phyloP scores from a whole-genome alignment of 2,888 invertebrate species.

The Ophion ellenae region DNA sequence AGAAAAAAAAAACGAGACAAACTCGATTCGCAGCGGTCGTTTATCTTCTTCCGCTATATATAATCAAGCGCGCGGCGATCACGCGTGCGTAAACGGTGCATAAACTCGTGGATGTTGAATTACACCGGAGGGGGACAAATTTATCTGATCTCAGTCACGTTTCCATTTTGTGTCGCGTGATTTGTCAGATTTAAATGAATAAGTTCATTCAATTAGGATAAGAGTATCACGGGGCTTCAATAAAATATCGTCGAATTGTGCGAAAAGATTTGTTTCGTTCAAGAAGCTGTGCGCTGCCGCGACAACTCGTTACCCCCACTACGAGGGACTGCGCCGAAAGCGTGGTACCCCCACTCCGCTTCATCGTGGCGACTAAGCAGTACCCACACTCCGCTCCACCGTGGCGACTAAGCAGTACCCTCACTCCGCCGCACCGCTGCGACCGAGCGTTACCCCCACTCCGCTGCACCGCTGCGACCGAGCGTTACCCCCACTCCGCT shows the following conservation, averaged over 20 bases:
- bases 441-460: too few relatives aligned
- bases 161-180: too few relatives aligned
- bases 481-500: too few relatives aligned
- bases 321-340: too few relatives aligned
- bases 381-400: not conserved
- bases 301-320: not conserved
- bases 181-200: too few relatives aligned
- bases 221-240: too few relatives aligned
- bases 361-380: not conserved
- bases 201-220: too few relatives aligned
- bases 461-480: too few relatives aligned
- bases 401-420: not conserved
- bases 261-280: not conserved
- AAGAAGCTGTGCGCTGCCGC: not conserved
- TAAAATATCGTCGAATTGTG: not conserved
- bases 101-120: not conserved
- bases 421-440: too few relatives aligned
- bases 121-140: too few relatives aligned
- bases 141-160: too few relatives aligned
- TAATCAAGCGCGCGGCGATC: not conserved
- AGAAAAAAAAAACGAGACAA: slow-evolving; percentile 25
- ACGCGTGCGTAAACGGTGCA: slow-evolving; percentile 14
- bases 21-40: slow-evolving; percentile 42
- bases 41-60: slow-evolving; percentile 54
- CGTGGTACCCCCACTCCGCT: not conserved